Evolutionary conservation across 2,888 invertebrate genomes (phyloP), one percentile per base, ranked within the genome.

Genomic region (Sminthurinus aureus): DNA sequence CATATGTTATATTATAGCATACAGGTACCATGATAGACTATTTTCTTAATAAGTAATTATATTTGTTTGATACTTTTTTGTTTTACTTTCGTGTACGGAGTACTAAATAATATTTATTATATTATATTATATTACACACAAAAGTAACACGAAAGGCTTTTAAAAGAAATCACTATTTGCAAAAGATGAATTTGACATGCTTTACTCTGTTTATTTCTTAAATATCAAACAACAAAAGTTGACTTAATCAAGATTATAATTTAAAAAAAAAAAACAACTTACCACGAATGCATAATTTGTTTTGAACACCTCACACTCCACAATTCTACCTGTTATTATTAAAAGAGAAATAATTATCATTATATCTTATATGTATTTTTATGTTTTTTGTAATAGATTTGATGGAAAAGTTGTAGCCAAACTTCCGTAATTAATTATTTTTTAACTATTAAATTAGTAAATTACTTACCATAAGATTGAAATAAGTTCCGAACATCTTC

Each of bases 221-320:
- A 38, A 38, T 11, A 78, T 15, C 38, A 38, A 20, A 52, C 18
- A 20, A 52, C 18, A 38, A 38, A 38, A 38, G 6, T 38, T 38
- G 38, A 38, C 6, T 38, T 38, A 38, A 38, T 38, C 38, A 38
- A 1, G 38, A 38, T 38, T 4, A 38, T 38, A 38, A 38, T 38
- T 38, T n/a, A n/a, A n/a, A n/a, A n/a, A n/a, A n/a, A n/a, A n/a
- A n/a, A n/a, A n/a, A n/a, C n/a, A 50, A 80, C 83, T 85, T 83
- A 88, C 88, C 84, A 88, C 87, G 84, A 88, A 88, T 9, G 87
- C 88, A 67, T 83, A 81, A 69, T 79, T 85, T 6, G 50, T 76
- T 52, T 83, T 79, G 52, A 84, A 86, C 22, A 85, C 83, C 77
- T 88, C 87, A 12, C 85, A 67, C 81, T 88, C 88, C 0, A 88